Conservation (phyloP, 2,113 vertebrate genomes). For the Sylvietta virens region DNA sequence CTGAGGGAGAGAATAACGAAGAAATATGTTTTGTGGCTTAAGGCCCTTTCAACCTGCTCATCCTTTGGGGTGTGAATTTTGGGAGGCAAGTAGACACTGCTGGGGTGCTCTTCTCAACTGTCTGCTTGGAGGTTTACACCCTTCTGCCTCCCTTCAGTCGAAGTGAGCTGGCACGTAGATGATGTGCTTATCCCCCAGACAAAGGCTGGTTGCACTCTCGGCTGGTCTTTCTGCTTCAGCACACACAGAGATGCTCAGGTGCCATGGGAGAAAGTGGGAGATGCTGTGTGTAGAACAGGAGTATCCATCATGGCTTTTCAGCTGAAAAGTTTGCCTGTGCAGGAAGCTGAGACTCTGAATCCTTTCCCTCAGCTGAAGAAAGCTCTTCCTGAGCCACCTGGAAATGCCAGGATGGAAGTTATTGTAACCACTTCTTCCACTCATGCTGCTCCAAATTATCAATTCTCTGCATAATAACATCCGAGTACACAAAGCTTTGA, state of each 20-base stretch:
- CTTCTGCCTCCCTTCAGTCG: neutral
- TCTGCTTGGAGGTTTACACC: neutral
- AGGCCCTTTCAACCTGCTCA: neutral
- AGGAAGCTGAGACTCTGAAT: neutral
- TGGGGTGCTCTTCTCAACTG: neutral
- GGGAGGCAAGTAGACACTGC: neutral
- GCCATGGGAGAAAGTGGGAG: neutral
- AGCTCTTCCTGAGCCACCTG: neutral
- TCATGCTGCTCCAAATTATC: neutral
- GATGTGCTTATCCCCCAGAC: neutral
- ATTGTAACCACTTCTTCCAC: neutral
- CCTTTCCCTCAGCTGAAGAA: neutral
- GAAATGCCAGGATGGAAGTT: conserved; percentile 11
- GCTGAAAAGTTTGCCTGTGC: neutral
- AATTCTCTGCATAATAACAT: neutral
- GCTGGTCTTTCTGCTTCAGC: neutral
- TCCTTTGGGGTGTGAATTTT: neutral
- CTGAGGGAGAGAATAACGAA: neutral
- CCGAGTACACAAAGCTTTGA: neutral
- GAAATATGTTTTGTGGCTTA: neutral
- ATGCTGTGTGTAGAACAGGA: neutral
- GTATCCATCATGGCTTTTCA: neutral
- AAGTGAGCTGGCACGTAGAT: neutral
- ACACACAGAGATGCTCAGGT: neutral
- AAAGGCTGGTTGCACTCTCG: neutral